Evolutionary conservation across 2,113 vertebrate species (phyloP).

Genomic region (Passer montanus): DNA sequence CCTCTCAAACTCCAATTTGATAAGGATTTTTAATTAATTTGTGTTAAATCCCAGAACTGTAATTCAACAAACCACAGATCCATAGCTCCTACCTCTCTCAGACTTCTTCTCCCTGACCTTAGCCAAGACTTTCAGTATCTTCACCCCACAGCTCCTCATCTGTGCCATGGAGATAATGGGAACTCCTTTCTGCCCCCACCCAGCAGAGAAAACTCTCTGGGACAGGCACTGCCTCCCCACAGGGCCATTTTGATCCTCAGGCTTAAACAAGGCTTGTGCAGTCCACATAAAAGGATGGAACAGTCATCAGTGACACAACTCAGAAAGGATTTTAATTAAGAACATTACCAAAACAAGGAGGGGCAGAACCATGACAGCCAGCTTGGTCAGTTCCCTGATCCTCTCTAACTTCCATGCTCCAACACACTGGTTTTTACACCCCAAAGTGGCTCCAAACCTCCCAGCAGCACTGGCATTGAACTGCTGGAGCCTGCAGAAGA

Average conservation of each 20-base stretch:
- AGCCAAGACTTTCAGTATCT: neutral
- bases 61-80: neutral
- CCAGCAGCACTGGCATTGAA: neutral
- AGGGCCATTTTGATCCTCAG: neutral
- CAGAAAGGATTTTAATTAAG: conserved; percentile 52
- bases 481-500: neutral
- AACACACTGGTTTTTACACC: neutral
- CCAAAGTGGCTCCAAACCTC: neutral
- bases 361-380: neutral
- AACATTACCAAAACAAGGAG: neutral
- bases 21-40: neutral
- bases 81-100: neutral
- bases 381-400: neutral
- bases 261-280: neutral
- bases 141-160: neutral
- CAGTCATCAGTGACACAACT: conserved; percentile 18
- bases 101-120: neutral
- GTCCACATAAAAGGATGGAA: neutral
- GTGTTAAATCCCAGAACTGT: neutral
- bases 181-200: neutral
- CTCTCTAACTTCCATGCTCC: neutral
- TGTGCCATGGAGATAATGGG: neutral
- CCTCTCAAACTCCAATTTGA: neutral
- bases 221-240: neutral
- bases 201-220: neutral